These are phyloP conservation scores for Sphaerodactylus townsendi DNA, from an alignment of 2,113 vertebrate species.

Conservation along the genomic window DNA sequence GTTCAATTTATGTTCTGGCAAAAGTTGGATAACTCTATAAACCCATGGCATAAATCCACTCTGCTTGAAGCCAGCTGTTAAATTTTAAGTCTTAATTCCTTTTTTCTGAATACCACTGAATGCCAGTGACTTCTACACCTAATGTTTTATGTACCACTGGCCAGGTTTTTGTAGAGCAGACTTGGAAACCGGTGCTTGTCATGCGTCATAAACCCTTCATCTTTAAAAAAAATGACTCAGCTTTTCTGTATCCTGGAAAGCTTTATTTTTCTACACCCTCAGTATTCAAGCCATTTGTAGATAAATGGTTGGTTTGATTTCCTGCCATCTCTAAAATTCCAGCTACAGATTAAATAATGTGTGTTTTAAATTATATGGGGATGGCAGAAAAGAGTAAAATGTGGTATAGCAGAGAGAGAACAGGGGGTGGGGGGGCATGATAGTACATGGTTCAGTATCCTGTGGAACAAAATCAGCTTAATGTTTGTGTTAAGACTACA, in stretches of 20 bases:
- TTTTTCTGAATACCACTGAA: conserved; percentile 26
- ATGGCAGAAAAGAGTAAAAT: not conserved
- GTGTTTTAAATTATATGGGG: conserved; percentile 18
- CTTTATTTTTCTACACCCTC: conserved; percentile 3
- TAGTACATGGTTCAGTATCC: not conserved
- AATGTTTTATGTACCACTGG: conserved; percentile 28
- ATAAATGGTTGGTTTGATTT: not conserved
- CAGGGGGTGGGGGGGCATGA: no score
- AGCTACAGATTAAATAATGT: rapidly evolving
- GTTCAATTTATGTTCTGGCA: conserved; percentile 12
- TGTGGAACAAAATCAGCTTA: not conserved
- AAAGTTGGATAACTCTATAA: conserved; percentile 17
- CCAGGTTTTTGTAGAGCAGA: conserved; percentile 30
- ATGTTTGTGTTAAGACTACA: not conserved
- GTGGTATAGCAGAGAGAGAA: not conserved
- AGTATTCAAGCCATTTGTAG: no score
- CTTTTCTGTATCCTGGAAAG: conserved; percentile 24
- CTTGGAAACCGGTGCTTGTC: conserved; percentile 35
- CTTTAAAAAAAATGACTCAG: conserved; percentile 32
- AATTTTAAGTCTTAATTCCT: conserved; percentile 26
- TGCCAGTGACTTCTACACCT: conserved; percentile 39
- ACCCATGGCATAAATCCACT: not conserved
- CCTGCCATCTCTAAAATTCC: not conserved
- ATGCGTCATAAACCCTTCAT: conserved; percentile 46
- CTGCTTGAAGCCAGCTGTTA: conserved; percentile 42